Evolutionary conservation across 2,797 vertebrate genomes (phyloP).

Genomic region (Alfaro cultratus): DNA sequence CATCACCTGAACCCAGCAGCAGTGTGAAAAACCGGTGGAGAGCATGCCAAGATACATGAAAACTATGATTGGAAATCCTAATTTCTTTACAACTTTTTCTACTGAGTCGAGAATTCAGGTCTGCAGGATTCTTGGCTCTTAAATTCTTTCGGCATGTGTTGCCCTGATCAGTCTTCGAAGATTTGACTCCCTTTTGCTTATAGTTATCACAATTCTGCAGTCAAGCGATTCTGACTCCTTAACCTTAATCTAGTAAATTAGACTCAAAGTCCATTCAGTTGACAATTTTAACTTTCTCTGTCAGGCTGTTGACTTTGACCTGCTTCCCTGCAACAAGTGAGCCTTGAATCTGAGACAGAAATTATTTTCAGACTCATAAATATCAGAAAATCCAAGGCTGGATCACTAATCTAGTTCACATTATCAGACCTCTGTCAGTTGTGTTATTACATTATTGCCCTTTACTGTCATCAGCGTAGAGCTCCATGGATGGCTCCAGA

Average conservation of each 20-base stretch:
- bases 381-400: background rate
- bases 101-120: constrained; percentile 8
- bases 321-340: constrained; percentile 64
- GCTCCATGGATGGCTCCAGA: constrained; percentile 40
- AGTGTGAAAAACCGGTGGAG: background rate
- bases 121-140: constrained; percentile 4
- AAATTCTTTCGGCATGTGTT: constrained; percentile 20
- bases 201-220: background rate
- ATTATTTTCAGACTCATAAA: constrained; percentile 1
- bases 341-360: background rate
- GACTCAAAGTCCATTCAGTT: background rate
- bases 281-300: background rate
- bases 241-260: constrained; percentile 25
- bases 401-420: background rate
- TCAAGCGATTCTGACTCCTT: constrained; percentile 9
- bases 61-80: background rate
- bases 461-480: constrained; percentile 42
- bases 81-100: constrained; percentile 6
- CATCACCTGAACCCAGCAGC: background rate
- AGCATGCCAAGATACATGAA: background rate
- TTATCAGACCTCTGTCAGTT: background rate
- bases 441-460: constrained; percentile 7
- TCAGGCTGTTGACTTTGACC: constrained; percentile 16
- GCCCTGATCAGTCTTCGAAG: background rate
- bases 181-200: constrained; percentile 12